Base-by-base conservation (phyloP, 2,888 invertebrate genomes). In the Actias luna region DNA sequence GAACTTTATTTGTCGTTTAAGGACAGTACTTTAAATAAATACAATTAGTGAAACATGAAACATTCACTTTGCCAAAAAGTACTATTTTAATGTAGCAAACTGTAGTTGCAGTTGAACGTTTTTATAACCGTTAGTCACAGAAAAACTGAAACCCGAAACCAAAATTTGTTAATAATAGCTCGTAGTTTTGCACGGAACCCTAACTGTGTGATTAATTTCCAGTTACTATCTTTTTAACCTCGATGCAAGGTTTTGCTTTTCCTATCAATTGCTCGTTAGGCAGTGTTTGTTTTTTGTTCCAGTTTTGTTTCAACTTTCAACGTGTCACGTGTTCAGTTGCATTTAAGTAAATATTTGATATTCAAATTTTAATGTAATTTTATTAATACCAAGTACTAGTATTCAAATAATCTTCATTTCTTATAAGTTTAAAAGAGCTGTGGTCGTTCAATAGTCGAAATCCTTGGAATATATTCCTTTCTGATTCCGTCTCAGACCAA, bases 191-290 rank as follows among this genome's bases (percentile, higher is more conserved):
- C 72, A 66, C 67, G 66, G 67, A 67, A 65, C 73, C 68, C 72
- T 69, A 73, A 78, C 77, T 76, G 77, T 76, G 74, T 74, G 77
- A 85, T 86, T 81, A 85, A 82, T 83, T 76, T 68, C 75, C 72
- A 82, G 82, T 85, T 85, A 82, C 82, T 81, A 84, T 83, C 84
- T 83, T 85, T 82, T 69, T 69, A 69, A 62, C 65, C 67, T 69
- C 74, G 74, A 70, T 71, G 71, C 67, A 67, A 69, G 78, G 78
- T 80, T 82, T 82, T 80, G 80, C 76, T 75, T 72, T 73, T 68
- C 65, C 69, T 74, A 84, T 86, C 78, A 78, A 81, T 84, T 78
- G 67, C 82, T 83, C 86, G 85, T 86, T 87, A 84, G 67, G 69
- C 65, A 65, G 71, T 74, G 69, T 68, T 75, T 68, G 73, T 67